Base-by-base conservation (phyloP, 2,113 vertebrate species). In the Recurvirostra avosetta region DNA sequence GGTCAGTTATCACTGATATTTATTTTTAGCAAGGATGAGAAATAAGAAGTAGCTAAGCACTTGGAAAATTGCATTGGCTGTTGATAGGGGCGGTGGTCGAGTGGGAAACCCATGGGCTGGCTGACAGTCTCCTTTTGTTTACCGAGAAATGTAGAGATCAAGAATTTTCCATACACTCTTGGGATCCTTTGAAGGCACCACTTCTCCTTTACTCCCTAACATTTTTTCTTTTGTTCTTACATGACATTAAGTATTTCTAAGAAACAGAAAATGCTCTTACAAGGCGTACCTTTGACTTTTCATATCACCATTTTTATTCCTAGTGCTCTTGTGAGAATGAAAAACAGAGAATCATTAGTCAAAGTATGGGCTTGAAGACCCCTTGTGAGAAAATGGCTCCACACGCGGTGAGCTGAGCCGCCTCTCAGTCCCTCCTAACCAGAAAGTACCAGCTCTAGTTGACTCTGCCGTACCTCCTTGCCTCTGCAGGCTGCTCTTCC, bases 331-430 rank as follows among this genome's bases (percentile, higher is more conserved):
- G 5, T 5, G 16, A 52, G 15, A 70, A 67, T 11, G 47, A 81
- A 96, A 77, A 34, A 0, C n/a, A 74, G 32, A 74, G 29, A 43
- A 43, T 16, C 11, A 17, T 5, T 4, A 30, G 45, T 55, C 36
- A 71, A 72, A 71, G 2, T 14, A 1, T 26, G 32, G 29, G 22
- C 27, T 74, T 20, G 43, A 67, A 72, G 30, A 25, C 2, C 5
- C 4, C 15, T 63, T 2, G 0, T 25, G 49, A 89, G 68, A 74
- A 81, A 81, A 67, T 32, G 40, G 27, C 61, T 70, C 49, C 29
- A 36, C 2, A 3, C 8, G 23, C 1, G 1, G 19, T 50, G n/a
- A 58, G 53, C 20, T 47, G 22, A 68, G 26, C 12, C 3, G 5
- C 15, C 16, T 87, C 75, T 53, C 6, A 1, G 30, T 55, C 25